Evolutionary conservation across 2,113 vertebrate genomes (phyloP).

Genomic region (Corynorhinus townsendii): DNA sequence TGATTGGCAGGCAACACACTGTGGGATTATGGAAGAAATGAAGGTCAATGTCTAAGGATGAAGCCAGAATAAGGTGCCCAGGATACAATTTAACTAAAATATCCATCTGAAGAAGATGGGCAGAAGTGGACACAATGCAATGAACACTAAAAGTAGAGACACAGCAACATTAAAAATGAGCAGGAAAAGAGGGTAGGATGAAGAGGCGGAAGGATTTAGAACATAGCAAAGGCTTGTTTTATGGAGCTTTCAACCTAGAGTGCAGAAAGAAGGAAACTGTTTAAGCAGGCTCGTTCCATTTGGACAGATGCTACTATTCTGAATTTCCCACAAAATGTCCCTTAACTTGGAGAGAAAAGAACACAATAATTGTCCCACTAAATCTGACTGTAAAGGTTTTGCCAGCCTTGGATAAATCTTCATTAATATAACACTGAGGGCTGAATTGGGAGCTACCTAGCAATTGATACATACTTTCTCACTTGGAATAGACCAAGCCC

Average conservation of each 20-base stretch:
- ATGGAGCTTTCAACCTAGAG: not conserved
- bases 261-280: not conserved
- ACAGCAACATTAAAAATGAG: not conserved
- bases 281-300: not conserved
- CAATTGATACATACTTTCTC: not conserved
- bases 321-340: not conserved
- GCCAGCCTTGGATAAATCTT: not conserved
- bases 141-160: not conserved
- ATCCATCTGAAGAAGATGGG: not conserved
- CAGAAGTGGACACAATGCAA: not conserved
- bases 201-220: not conserved
- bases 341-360: not conserved
- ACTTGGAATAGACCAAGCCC: not conserved
- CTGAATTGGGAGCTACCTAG: not conserved
- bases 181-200: not conserved
- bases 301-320: not conserved
- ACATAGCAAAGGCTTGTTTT: not conserved
- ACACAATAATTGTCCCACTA: not conserved
- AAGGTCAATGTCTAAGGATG: not conserved
- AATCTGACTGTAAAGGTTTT: not conserved
- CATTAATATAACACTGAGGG: not conserved
- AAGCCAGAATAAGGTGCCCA: not conserved
- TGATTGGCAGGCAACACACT: not conserved
- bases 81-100: not conserved
- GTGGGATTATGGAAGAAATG: not conserved